phyloP scores from a whole-genome alignment of 2,113 vertebrate genomes.

The Cheirogaleus medius region DNA sequence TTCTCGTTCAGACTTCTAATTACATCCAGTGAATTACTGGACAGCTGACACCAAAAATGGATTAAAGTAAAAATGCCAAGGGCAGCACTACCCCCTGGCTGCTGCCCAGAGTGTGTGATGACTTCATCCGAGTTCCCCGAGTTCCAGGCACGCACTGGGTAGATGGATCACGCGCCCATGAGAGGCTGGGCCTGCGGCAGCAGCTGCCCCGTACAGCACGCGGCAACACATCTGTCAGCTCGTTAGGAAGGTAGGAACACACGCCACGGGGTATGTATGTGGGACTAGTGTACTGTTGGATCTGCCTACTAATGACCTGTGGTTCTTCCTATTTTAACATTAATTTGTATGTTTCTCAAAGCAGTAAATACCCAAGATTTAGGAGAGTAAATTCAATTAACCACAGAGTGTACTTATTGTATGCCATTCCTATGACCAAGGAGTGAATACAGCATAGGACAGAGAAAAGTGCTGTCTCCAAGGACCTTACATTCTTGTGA shows the following conservation, averaged over 20 bases:
- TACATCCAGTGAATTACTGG: neutral
- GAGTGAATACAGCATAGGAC: neutral
- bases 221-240: conserved; percentile 29
- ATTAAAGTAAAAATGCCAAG: conserved; percentile 52
- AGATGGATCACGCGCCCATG: neutral
- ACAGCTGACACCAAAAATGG: conserved; percentile 20
- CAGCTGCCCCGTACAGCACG: neutral
- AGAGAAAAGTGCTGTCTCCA: neutral
- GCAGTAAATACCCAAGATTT: neutral
- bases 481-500: neutral
- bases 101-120: neutral
- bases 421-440: neutral
- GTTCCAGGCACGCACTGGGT: neutral
- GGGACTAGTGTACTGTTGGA: neutral
- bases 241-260: neutral
- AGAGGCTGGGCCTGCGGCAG: neutral
- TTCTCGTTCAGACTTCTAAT: neutral
- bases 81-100: neutral
- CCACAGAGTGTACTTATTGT: neutral
- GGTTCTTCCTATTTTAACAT: neutral
- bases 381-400: neutral
- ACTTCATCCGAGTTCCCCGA: neutral
- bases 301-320: neutral
- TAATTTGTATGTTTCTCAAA: neutral
- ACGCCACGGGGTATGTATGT: neutral